Base-by-base conservation (phyloP, 2,888 invertebrate species). In the Cyaniris semiargus region DNA sequence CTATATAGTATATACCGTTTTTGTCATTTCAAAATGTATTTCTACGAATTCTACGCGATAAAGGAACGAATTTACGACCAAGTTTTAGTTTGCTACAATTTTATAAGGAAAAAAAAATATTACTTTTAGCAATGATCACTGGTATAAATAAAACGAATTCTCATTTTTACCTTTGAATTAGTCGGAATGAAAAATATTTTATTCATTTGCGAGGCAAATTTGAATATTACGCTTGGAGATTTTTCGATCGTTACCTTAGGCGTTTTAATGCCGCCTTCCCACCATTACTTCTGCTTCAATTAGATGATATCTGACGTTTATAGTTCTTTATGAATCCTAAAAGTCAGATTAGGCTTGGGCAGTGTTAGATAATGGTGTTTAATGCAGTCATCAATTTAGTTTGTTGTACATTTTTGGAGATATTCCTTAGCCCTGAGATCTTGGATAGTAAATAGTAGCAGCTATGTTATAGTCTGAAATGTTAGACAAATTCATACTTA, bases 291-390 rank as follows among this genome's bases (percentile, higher is more conserved):
- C 83, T 84, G 85, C 87, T 92, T 93, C 92, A 93, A 93, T 93
- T 92, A 92, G 92, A 93, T 93, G 89, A 90, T 93, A 93, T 93
- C 93, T 89, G 90, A 92, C 92, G 83, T 92, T 93, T 91, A 93
- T 92, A 93, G 92, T 93, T 92, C 92, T 93, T 93, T 93, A 91
- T 91, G 92, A 89, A 92, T 93, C 90, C 86, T 87, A 84, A 85
- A 84, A 89, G 88, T 87, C 83, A 90, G 92, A 93, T 93, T 90
- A 90, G 91, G 89, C 88, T 88, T 87, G 89, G 86, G 82, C 86
- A 85, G 85, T 87, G 85, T 85, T 81, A 89, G 91, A 91, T 93
- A 91, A 90, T 92, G 90, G 86, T 88, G 85, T 89, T 91, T 90
- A 88, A 92, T 88, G 85, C 15, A 89, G 85, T 85, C 89, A 87